Evolutionary conservation across 2,113 vertebrate species (phyloP).

Genomic region (Arvicanthis niloticus): DNA sequence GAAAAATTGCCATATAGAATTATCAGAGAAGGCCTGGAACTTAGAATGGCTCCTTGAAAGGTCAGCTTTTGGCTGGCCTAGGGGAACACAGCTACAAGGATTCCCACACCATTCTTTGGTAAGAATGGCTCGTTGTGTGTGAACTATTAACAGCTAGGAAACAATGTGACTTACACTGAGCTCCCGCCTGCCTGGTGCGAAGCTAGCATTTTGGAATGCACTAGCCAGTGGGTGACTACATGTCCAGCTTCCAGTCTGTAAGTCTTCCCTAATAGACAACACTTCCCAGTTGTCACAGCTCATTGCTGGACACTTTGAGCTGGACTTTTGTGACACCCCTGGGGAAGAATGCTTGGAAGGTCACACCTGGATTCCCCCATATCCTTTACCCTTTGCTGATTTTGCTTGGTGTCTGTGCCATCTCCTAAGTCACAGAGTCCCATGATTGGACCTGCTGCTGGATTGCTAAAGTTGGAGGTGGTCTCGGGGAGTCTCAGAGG

Average conservation of each 20-base stretch:
- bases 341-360: not conserved
- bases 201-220: not conserved
- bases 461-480: not conserved
- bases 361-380: not conserved
- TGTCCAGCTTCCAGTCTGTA: not conserved
- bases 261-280: not conserved
- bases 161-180: not conserved
- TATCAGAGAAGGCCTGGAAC: not conserved
- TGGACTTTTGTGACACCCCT: not conserved
- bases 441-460: not conserved
- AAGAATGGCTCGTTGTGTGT: not conserved
- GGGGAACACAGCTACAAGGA: not conserved
- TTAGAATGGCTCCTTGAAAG: not conserved
- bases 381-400: not conserved
- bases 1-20: slow-evolving; percentile 19
- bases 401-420: not conserved
- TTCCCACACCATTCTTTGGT: not conserved
- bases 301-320: not conserved
- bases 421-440: not conserved
- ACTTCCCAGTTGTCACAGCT: not conserved
- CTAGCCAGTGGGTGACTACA: not conserved
- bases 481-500: not conserved
- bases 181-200: not conserved
- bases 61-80: not conserved
- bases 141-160: not conserved